These are phyloP conservation scores for Euura lappo DNA, from an alignment of 1,140 invertebrate species.

Conservation along the genomic window DNA sequence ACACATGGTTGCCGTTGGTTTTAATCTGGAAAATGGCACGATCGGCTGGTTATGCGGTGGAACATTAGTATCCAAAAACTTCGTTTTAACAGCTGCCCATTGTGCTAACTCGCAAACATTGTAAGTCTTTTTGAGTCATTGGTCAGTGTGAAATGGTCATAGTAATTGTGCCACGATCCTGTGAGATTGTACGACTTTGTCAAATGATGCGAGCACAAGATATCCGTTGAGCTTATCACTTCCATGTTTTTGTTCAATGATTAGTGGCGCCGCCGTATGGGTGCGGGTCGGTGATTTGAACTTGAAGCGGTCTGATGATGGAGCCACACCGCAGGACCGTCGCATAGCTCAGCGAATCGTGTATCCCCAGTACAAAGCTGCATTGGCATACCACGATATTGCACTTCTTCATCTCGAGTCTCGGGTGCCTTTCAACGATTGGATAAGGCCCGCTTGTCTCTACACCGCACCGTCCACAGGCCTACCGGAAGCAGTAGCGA, in stretches of 20 bases:
- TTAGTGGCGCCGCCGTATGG: conserved; percentile 40
- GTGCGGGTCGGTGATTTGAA: conserved; percentile 63
- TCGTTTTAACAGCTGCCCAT: conserved; percentile 61
- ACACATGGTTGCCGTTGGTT: conserved; percentile 56
- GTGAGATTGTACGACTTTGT: no score
- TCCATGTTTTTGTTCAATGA: conserved; percentile 23
- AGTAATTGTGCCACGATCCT: no score
- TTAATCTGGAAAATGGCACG: neutral
- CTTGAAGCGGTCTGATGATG: conserved; percentile 52
- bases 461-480: conserved; percentile 20
- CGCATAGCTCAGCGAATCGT: conserved; percentile 52
- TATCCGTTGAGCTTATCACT: no score
- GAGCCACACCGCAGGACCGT: conserved; percentile 53
- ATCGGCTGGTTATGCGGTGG: conserved; percentile 57
- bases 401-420: conserved; percentile 59
- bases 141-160: no score
- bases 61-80: conserved; percentile 58
- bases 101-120: conserved; percentile 41
- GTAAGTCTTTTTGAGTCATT: no score
- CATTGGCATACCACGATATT: conserved; percentile 63
- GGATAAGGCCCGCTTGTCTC: conserved; percentile 63
- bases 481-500: conserved; percentile 47
- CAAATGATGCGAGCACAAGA: no score
- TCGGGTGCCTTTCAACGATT: conserved; percentile 56
- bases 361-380: conserved; percentile 59